A percentile compares a stretch with the other conserved stretches of the same genome.
phyloP scores from a whole-genome alignment of 2,113 vertebrate species.

The Silurus asotus region DNA sequence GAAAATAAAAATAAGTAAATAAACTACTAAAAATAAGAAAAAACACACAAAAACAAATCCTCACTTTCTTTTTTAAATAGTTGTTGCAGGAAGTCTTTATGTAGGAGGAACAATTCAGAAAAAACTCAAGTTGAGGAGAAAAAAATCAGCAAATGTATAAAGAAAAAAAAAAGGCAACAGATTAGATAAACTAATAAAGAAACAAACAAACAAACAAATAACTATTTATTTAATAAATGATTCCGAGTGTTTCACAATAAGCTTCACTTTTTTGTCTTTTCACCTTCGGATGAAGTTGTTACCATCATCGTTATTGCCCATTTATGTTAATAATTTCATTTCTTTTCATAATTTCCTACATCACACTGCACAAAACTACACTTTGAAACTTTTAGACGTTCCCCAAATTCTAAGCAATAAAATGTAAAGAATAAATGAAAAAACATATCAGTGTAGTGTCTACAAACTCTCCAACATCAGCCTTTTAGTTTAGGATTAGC shows the following conservation, averaged over 20 bases:
- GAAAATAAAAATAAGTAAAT: no score
- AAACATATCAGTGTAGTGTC: background rate
- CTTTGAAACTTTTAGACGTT: background rate
- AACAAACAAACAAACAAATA: background rate
- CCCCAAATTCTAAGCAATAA: background rate
- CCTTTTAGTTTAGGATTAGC: background rate
- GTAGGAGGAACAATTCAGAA: background rate
- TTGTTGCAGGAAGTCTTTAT: background rate
- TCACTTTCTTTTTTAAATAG: no score
- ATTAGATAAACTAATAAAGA: no score
- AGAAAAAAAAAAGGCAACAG: no score
- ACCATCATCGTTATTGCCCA: background rate
- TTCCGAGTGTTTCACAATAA: no score
- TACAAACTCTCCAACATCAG: background rate
- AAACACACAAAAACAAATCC: no score
- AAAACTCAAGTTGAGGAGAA: background rate
- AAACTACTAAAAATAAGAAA: no score
- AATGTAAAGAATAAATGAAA: background rate
- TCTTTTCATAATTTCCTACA: background rate
- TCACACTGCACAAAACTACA: background rate
- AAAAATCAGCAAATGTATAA: background rate
- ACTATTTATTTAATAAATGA: background rate
- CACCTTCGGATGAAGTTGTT: background rate
- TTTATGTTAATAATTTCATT: background rate
- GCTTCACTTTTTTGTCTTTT: background rate